Evolutionary conservation across 2,113 vertebrate species (phyloP).

Genomic region (Porphyrio hochstetteri): DNA sequence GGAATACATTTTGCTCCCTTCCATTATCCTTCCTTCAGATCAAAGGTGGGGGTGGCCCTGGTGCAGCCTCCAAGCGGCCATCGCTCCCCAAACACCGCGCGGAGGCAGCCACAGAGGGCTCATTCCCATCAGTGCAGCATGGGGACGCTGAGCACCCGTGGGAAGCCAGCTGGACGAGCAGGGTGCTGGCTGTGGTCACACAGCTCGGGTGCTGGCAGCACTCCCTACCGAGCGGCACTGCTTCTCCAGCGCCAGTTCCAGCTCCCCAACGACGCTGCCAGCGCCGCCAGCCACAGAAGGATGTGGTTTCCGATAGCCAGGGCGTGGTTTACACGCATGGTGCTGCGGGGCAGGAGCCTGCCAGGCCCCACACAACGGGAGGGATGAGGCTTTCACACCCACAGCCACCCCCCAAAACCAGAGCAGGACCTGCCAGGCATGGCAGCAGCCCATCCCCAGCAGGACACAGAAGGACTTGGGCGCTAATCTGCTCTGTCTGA

Average conservation of each 20-base stretch:
- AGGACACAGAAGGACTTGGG: not conserved
- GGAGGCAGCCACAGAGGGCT: not conserved
- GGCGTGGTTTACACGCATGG: not conserved
- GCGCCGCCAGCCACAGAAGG: not conserved
- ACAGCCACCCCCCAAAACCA: accelerated
- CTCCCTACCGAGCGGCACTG: accelerated
- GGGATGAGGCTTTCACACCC: not conserved
- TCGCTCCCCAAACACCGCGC: accelerated
- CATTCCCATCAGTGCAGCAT: accelerated
- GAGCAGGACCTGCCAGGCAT: not conserved
- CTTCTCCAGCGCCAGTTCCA: not conserved
- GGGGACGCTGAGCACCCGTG: accelerated
- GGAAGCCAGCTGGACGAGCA: not conserved
- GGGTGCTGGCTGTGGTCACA: not conserved
- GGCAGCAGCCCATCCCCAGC: not conserved
- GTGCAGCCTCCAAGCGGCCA: not conserved
- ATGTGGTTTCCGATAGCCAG: not conserved
- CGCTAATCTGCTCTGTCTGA: not conserved
- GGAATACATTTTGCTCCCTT: not conserved
- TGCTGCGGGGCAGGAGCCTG: not conserved
- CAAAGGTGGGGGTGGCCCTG: not conserved
- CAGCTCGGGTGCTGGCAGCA: not conserved
- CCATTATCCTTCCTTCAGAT: not conserved
- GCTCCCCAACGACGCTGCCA: not conserved
- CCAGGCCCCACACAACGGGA: not conserved